phyloP scores from a whole-genome alignment of 2,888 invertebrate genomes.

The Saturnia japonica region DNA sequence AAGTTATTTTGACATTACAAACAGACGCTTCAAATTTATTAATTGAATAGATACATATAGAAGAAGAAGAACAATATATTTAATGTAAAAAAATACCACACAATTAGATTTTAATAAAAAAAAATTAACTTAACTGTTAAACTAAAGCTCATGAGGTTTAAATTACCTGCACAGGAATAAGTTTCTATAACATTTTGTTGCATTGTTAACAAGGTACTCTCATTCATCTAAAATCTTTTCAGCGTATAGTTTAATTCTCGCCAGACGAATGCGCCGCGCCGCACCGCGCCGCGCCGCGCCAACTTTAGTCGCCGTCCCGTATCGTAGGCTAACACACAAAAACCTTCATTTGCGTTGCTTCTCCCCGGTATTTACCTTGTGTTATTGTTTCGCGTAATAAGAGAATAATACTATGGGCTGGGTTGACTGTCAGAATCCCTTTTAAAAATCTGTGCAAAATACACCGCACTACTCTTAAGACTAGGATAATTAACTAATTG shows the following conservation, averaged over 20 bases:
- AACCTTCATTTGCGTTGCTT: slow-evolving; percentile 75
- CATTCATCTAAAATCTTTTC: slow-evolving; percentile 79
- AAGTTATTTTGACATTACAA: too few relatives aligned
- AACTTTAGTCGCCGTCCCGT: slow-evolving; percentile 35
- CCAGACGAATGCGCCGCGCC: slow-evolving; percentile 59
- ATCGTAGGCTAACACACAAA: slow-evolving; percentile 59
- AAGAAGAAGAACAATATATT: too few relatives aligned
- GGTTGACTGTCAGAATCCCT: slow-evolving; percentile 56
- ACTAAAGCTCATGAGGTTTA: slow-evolving; percentile 43
- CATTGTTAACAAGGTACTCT: slow-evolving; percentile 66
- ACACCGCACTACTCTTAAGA: slow-evolving; percentile 48
- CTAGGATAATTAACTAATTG: slow-evolving; percentile 18
- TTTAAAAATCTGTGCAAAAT: slow-evolving; percentile 63
- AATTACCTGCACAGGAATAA: slow-evolving; percentile 66
- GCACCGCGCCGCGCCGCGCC: too few relatives aligned
- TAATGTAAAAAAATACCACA: too few relatives aligned
- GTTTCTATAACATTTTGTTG: slow-evolving; percentile 73
- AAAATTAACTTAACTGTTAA: too few relatives aligned
- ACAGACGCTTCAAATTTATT: too few relatives aligned
- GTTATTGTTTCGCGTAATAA: slow-evolving; percentile 69
- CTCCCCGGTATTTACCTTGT: slow-evolving; percentile 69
- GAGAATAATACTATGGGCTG: slow-evolving; percentile 55
- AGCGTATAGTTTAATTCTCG: slow-evolving; percentile 71
- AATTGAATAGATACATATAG: too few relatives aligned
- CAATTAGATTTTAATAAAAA: too few relatives aligned